Percentiles rank a stretch among this genome's conserved stretches.
Conservation (phyloP, 2,888 invertebrate species). For the Choreutis nemorana region DNA sequence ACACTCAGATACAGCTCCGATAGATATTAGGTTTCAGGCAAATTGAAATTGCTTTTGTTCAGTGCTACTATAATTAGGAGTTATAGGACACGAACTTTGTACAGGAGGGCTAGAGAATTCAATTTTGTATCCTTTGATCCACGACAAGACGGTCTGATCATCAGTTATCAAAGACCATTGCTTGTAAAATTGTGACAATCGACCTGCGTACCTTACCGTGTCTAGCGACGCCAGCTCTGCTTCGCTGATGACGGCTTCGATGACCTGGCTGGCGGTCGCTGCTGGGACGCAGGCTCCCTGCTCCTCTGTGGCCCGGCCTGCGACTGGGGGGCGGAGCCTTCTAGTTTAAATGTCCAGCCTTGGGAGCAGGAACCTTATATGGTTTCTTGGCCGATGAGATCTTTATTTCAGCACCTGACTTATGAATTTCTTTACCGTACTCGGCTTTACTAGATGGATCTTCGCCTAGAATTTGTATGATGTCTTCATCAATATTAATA, state of each 20-base stretch:
- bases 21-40: background rate
- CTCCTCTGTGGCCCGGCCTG: background rate
- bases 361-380: background rate
- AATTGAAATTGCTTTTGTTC: slow-evolving; percentile 1
- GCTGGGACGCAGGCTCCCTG: no score
- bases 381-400: background rate
- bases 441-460: background rate
- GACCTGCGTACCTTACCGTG: slow-evolving; percentile 8
- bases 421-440: background rate
- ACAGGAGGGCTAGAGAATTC: background rate
- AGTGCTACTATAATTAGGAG: background rate
- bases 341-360: background rate
- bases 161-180: slow-evolving; percentile 9
- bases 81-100: background rate
- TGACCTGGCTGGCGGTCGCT: no score
- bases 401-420: background rate
- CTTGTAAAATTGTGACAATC: slow-evolving; percentile 4
- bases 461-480: background rate
- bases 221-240: slow-evolving; percentile 7
- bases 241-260: background rate
- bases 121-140: slow-evolving; percentile 7
- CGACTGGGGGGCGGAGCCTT: background rate
- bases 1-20: slow-evolving; percentile 7
- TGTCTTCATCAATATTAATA: background rate
- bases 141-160: slow-evolving; percentile 6